Conservation (phyloP, 2,797 vertebrate species). For the Semotilus atromaculatus region DNA sequence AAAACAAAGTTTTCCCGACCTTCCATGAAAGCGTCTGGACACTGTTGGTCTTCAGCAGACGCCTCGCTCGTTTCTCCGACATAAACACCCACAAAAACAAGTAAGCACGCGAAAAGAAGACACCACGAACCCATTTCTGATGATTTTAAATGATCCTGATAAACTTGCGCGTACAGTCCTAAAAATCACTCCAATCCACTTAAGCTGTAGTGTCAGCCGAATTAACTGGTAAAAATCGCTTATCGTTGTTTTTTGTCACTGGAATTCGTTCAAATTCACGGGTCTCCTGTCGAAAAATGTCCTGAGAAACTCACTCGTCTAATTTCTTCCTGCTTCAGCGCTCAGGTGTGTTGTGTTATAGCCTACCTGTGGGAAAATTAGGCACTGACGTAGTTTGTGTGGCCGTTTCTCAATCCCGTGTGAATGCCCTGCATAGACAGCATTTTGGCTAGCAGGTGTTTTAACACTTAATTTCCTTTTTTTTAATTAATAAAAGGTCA, state of each 20-base stretch:
- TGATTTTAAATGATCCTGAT: neutral
- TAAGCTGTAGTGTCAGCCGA: neutral
- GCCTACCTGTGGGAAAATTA: neutral
- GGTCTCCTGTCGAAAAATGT: no score
- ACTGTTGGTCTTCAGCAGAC: slow-evolving; percentile 50
- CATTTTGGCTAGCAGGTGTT: neutral
- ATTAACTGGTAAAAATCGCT: neutral
- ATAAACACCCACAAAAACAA: neutral
- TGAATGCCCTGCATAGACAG: neutral
- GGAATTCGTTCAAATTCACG: neutral
- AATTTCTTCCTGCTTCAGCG: neutral
- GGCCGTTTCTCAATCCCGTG: neutral
- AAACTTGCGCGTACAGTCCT: no score
- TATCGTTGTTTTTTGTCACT: neutral
- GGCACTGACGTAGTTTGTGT: slow-evolving; percentile 18
- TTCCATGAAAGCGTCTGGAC: slow-evolving; percentile 63
- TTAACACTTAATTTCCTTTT: no score
- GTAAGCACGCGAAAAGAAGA: neutral
- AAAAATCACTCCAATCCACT: neutral
- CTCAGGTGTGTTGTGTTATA: slow-evolving; percentile 23
- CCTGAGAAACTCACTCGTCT: neutral
- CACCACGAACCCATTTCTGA: neutral
- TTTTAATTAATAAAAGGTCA: no score
- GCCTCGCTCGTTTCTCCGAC: neutral
- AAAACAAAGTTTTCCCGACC: slow-evolving; percentile 78